These are phyloP conservation scores for Leptonema lineaticorne DNA, from an alignment of 1,140 invertebrate genomes.

Conservation along the genomic window DNA sequence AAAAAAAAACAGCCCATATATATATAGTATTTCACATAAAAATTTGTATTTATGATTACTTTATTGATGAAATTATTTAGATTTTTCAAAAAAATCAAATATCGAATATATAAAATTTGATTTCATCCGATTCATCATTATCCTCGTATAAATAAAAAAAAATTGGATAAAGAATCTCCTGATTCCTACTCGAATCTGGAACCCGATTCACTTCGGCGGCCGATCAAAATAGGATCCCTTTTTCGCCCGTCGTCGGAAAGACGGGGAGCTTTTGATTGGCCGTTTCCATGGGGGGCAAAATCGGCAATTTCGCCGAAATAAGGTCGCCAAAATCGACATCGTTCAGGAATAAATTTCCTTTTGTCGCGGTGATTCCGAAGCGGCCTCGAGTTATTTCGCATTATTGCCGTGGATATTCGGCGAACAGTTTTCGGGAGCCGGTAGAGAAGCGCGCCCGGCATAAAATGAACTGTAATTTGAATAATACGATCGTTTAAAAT, in stretches of 20 bases:
- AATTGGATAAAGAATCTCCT: too few species aligned
- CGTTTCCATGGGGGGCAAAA: background rate
- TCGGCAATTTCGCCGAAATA: background rate
- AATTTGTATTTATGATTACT: too few species aligned
- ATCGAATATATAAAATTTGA: too few species aligned
- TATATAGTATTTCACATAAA: too few species aligned
- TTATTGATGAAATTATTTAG: too few species aligned
- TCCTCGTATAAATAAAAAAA: too few species aligned
- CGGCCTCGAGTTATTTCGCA: conserved; percentile 21
- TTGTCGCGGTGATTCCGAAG: conserved; percentile 13
- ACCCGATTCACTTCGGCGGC: background rate
- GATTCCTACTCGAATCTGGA: background rate
- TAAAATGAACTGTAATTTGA: conserved; percentile 33
- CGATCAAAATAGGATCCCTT: background rate
- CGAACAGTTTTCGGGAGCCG: conserved; percentile 19
- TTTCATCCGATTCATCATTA: too few species aligned
- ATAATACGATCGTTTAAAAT: conserved; percentile 32
- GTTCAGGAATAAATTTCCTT: conserved; percentile 25
- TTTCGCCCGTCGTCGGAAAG: too few species aligned
- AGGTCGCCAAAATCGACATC: background rate
- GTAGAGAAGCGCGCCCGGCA: conserved; percentile 18
- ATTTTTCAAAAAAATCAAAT: too few species aligned
- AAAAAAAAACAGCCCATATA: too few species aligned
- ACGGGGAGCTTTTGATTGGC: too few species aligned
- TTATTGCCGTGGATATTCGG: conserved; percentile 16